phyloP scores from a whole-genome alignment of 2,113 vertebrate genomes.

The Cephalopholis sonnerati region DNA sequence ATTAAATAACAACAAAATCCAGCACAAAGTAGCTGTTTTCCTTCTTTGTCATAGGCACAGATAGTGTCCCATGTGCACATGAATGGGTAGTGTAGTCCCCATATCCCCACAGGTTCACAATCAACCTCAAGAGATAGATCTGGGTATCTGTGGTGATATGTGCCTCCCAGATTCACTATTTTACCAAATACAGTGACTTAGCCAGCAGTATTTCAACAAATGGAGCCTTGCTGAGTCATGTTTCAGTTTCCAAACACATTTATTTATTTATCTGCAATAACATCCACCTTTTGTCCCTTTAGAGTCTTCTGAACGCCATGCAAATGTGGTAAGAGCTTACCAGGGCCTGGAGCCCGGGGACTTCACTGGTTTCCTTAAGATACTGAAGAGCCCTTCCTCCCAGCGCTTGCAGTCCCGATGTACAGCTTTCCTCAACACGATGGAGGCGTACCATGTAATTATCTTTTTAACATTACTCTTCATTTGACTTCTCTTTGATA shows the following conservation, averaged over 20 bases:
- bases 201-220: not conserved
- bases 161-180: not conserved
- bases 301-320: slow-evolving; percentile 76
- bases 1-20: too few species aligned
- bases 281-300: not conserved
- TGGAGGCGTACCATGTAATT: slow-evolving; percentile 85
- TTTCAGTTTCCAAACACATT: not conserved
- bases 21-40: too few species aligned
- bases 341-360: slow-evolving; percentile 83
- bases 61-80: too few species aligned
- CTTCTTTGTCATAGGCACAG: too few species aligned
- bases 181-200: not conserved
- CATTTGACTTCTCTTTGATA: not conserved
- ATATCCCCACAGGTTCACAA: too few species aligned
- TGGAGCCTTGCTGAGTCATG: not conserved
- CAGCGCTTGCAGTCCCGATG: slow-evolving; percentile 84
- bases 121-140: too few species aligned
- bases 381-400: slow-evolving; percentile 79
- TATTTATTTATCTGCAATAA: not conserved
- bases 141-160: too few species aligned
- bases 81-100: too few species aligned
- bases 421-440: slow-evolving; percentile 85
- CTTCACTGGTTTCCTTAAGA: slow-evolving; percentile 86
- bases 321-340: slow-evolving; percentile 70
- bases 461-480: not conserved